phyloP scores from a whole-genome alignment of 2,797 vertebrate genomes.

The Sphenopsis melanotis region DNA sequence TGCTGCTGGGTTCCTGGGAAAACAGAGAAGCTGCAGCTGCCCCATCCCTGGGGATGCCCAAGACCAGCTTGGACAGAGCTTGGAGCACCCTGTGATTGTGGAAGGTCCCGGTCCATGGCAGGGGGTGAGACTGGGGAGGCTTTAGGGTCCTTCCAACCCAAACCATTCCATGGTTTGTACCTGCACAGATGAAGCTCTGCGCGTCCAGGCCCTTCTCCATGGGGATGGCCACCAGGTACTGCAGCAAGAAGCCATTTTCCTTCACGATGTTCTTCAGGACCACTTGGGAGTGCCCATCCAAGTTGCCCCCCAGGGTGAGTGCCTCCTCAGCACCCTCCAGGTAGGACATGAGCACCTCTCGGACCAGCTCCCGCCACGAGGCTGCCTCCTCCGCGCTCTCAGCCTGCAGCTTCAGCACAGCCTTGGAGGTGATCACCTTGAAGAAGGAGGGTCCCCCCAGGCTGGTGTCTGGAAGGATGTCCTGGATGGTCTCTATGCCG shows the following conservation, averaged over 20 bases:
- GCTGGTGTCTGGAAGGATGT: constrained; percentile 88
- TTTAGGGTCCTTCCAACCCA: neutral
- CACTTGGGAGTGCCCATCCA: constrained; percentile 80
- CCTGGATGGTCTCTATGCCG: constrained; percentile 83
- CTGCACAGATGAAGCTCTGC: constrained; percentile 94
- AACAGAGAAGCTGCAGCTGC: neutral
- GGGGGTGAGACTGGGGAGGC: neutral
- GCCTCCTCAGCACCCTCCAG: constrained; percentile 85
- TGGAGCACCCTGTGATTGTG: neutral
- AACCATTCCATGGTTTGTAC: constrained; percentile 59
- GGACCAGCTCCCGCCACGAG: constrained; percentile 85
- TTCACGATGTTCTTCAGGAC: constrained; percentile 85
- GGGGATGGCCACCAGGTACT: constrained; percentile 85
- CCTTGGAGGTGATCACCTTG: constrained; percentile 86
- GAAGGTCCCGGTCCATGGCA: neutral
- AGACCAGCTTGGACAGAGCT: neutral
- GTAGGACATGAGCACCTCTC: constrained; percentile 85
- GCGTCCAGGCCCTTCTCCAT: constrained; percentile 87
- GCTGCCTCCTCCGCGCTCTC: constrained; percentile 80
- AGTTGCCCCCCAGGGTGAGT: constrained; percentile 19
- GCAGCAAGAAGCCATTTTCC: constrained; percentile 81
- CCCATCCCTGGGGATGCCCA: neutral
- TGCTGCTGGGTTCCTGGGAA: neutral
- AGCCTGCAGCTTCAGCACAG: constrained; percentile 83
- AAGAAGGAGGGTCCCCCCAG: constrained; percentile 88